Evolutionary conservation across 2,113 vertebrate genomes (phyloP).

Genomic region (Crotophaga sulcirostris): DNA sequence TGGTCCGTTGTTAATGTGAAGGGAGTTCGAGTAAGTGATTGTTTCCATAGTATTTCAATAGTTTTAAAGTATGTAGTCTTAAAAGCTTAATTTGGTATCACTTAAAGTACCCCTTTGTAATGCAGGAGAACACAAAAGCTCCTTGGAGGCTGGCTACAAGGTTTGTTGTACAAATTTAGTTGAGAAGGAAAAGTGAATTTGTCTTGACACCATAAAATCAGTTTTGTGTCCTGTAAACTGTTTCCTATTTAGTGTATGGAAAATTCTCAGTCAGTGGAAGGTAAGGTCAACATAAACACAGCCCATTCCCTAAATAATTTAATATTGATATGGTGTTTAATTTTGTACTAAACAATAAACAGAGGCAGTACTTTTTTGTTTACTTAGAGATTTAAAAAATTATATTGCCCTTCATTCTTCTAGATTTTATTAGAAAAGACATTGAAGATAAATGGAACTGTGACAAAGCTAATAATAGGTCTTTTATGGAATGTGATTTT

Average conservation of each 20-base stretch:
- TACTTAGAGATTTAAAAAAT: neutral
- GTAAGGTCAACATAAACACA: neutral
- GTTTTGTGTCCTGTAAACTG: neutral
- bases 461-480: constrained; percentile 44
- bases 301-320: neutral
- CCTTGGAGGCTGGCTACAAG: neutral
- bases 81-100: neutral
- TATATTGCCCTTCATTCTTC: constrained; percentile 15
- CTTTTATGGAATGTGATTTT: neutral
- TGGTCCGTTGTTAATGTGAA: neutral
- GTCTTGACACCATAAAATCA: neutral
- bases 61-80: neutral
- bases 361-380: neutral
- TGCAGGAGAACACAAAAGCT: neutral
- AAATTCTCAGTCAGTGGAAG: neutral
- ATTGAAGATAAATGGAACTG: constrained; percentile 32
- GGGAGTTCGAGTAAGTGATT: neutral
- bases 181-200: neutral
- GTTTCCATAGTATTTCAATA: neutral
- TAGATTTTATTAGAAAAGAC: constrained; percentile 30
- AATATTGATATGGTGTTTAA: neutral
- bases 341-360: constrained; percentile 6
- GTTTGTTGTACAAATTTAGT: neutral
- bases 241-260: neutral
- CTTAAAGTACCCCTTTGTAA: neutral